phyloP scores from a whole-genome alignment of 2,113 vertebrate species.

The Merops nubicus region DNA sequence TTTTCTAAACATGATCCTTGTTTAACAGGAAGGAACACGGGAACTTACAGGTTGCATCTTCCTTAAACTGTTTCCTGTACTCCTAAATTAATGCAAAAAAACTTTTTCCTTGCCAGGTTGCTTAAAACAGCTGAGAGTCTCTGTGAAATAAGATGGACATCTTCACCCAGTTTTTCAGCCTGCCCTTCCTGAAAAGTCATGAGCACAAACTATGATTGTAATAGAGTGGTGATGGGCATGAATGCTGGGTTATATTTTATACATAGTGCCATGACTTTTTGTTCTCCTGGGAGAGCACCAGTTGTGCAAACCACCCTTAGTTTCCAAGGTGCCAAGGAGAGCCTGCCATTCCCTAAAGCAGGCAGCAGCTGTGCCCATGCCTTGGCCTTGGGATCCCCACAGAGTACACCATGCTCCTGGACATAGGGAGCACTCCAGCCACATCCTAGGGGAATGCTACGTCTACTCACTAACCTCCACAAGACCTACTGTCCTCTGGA shows the following conservation, averaged over 20 bases:
- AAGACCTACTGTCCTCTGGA: background rate
- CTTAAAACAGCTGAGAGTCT: background rate
- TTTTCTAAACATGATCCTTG: background rate
- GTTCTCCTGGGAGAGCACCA: background rate
- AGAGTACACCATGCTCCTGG: background rate
- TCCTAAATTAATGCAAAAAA: background rate
- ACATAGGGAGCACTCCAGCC: background rate
- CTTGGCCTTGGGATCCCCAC: background rate
- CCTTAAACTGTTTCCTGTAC: conserved; percentile 24
- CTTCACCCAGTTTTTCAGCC: background rate
- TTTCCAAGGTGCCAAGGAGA: background rate
- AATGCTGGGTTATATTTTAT: background rate
- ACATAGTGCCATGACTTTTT: background rate
- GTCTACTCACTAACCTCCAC: background rate
- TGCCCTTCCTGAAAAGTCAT: background rate
- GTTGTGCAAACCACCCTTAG: fast-evolving
- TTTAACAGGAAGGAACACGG: conserved; percentile 27
- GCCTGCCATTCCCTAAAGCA: background rate
- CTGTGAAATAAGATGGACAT: background rate
- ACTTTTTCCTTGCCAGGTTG: background rate
- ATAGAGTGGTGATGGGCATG: background rate
- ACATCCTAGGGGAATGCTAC: background rate
- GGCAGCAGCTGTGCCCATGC: background rate
- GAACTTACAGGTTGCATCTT: conserved; percentile 29
- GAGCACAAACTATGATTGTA: background rate